Conservation (phyloP, 2,888 invertebrate genomes). For the Melanargia galathea region DNA sequence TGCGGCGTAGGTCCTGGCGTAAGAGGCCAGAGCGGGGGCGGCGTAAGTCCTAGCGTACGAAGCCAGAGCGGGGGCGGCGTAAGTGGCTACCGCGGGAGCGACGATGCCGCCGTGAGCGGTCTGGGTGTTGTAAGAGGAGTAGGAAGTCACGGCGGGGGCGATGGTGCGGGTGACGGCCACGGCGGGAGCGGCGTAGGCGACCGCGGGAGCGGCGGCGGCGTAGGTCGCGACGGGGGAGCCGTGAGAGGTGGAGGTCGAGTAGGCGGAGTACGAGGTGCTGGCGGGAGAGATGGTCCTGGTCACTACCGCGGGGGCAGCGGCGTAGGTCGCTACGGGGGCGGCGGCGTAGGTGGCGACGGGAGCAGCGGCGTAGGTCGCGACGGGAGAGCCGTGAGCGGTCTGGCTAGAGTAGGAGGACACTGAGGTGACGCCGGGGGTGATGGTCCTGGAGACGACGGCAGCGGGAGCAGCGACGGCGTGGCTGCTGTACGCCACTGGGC, state of each 20-base stretch:
- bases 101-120: conserved; percentile 51
- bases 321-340: conserved; percentile 46
- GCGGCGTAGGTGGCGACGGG: conserved; percentile 48
- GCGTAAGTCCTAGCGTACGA: conserved; percentile 59
- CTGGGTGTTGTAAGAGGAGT: conserved; percentile 47
- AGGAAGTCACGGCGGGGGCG: conserved; percentile 44
- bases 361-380: conserved; percentile 51
- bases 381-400: conserved; percentile 47
- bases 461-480: conserved; percentile 66
- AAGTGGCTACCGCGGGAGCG: conserved; percentile 48
- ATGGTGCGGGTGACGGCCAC: conserved; percentile 37
- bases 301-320: conserved; percentile 45
- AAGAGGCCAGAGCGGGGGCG: conserved; percentile 55
- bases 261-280: conserved; percentile 42
- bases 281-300: conserved; percentile 49
- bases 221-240: conserved; percentile 48
- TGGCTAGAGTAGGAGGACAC: conserved; percentile 55
- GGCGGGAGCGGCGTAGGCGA: conserved; percentile 41
- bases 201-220: conserved; percentile 47
- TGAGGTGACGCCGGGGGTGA: conserved; percentile 62
- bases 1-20: conserved; percentile 49
- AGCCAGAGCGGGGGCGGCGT: conserved; percentile 53
- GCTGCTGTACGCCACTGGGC: conserved; percentile 75
- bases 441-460: conserved; percentile 64
- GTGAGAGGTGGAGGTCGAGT: conserved; percentile 48